A percentile compares a stretch with the other conserved stretches of the same genome.
Evolutionary conservation across 2,797 vertebrate species (phyloP).

Genomic region (Tragopan temminckii): DNA sequence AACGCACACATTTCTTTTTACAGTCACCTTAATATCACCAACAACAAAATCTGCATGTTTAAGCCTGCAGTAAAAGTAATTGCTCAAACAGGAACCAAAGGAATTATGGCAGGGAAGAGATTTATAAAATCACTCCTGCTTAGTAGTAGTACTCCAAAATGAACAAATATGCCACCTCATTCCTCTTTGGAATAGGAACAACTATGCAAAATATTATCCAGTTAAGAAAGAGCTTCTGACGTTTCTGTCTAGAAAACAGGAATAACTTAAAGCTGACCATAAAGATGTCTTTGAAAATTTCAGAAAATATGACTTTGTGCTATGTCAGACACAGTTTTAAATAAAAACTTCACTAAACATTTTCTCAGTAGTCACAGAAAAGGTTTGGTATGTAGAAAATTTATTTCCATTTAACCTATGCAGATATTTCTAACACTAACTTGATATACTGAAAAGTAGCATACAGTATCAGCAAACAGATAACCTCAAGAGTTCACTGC

Average conservation of each 20-base stretch:
- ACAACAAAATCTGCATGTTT: not conserved
- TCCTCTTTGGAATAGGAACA: not conserved
- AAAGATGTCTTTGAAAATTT: not conserved
- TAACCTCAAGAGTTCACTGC: fast-evolving
- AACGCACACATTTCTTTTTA: not conserved
- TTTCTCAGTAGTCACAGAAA: not conserved
- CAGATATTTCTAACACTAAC: not conserved
- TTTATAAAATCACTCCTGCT: not conserved
- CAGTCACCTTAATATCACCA: not conserved
- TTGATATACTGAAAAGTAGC: not conserved
- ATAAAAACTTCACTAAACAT: not conserved
- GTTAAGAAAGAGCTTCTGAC: not conserved
- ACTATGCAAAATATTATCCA: not conserved
- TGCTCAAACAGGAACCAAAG: not conserved
- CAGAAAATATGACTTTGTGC: not conserved
- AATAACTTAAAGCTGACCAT: not conserved
- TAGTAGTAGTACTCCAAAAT: not conserved
- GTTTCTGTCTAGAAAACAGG: not conserved
- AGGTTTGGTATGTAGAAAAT: not conserved
- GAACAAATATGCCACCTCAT: not conserved
- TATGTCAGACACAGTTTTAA: not conserved
- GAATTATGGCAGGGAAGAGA: not conserved
- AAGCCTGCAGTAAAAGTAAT: not conserved
- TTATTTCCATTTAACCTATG: not conserved
- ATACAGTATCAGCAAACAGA: not conserved